phyloP scores from a whole-genome alignment of 2,888 invertebrate species.

The Tenthredo notha region DNA sequence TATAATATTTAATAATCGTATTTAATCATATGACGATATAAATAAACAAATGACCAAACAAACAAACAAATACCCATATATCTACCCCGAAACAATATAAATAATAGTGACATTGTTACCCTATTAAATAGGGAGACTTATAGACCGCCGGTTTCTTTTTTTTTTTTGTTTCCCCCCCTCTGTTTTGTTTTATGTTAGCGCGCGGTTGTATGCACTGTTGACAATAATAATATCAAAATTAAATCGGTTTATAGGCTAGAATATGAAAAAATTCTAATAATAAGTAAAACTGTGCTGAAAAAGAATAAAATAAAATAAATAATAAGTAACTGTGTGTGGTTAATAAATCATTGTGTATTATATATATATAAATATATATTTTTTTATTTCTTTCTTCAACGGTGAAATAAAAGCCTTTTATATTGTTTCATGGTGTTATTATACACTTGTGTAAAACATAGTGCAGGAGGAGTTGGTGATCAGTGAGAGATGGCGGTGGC shows the following conservation, averaged over 20 bases:
- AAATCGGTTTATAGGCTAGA: background rate
- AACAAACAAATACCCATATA: no score
- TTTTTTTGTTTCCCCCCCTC: no score
- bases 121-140: background rate
- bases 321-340: background rate
- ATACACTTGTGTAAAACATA: conserved; percentile 54
- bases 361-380: background rate
- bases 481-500: conserved; percentile 74
- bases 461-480: conserved; percentile 56
- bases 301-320: background rate
- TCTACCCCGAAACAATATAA: background rate
- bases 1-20: background rate
- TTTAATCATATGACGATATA: background rate
- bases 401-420: background rate
- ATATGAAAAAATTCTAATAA: background rate
- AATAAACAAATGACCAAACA: background rate
- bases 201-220: background rate
- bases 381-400: background rate
- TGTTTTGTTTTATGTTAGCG: no score
- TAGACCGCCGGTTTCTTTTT: background rate
- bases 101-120: background rate
- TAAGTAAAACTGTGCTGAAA: background rate
- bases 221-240: background rate
- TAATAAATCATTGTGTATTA: no score
- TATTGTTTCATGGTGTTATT: conserved; percentile 32